phyloP scores from a whole-genome alignment of 2,797 vertebrate genomes.

The Gobio occitaniae region DNA sequence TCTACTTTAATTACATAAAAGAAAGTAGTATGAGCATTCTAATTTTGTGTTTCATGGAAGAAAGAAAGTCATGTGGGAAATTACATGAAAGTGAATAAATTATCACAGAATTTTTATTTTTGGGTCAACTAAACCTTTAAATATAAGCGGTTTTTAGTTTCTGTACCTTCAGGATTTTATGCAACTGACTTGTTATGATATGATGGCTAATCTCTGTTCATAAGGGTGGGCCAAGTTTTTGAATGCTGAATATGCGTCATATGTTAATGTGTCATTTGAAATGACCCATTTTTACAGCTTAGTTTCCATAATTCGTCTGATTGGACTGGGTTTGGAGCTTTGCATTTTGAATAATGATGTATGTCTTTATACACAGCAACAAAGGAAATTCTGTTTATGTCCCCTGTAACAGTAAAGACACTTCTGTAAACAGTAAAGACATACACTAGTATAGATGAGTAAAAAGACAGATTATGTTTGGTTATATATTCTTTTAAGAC shows the following conservation, averaged over 20 bases:
- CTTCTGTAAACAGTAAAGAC: background rate
- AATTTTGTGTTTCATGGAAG: background rate
- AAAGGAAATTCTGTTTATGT: background rate
- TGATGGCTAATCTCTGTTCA: conserved; percentile 8
- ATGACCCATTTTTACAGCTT: conserved; percentile 30
- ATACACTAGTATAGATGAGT: background rate
- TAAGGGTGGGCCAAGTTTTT: conserved; percentile 16
- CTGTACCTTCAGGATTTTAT: background rate
- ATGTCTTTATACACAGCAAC: background rate
- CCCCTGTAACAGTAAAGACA: background rate
- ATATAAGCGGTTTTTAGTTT: background rate
- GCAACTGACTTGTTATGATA: background rate
- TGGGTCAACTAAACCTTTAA: conserved; percentile 7
- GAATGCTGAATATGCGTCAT: conserved; percentile 6
- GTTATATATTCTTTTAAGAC: background rate
- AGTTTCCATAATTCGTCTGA: conserved; percentile 10
- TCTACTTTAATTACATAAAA: background rate
- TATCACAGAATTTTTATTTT: background rate
- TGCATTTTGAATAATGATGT: conserved; percentile 16
- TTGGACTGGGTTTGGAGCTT: conserved; percentile 4
- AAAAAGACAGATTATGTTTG: background rate
- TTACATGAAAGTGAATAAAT: background rate
- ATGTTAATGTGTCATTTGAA: conserved; percentile 16
- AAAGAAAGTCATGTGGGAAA: background rate
- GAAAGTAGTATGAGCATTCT: background rate